Evolutionary conservation across 2,113 vertebrate genomes (phyloP).

Genomic region (Xenus cinereus): DNA sequence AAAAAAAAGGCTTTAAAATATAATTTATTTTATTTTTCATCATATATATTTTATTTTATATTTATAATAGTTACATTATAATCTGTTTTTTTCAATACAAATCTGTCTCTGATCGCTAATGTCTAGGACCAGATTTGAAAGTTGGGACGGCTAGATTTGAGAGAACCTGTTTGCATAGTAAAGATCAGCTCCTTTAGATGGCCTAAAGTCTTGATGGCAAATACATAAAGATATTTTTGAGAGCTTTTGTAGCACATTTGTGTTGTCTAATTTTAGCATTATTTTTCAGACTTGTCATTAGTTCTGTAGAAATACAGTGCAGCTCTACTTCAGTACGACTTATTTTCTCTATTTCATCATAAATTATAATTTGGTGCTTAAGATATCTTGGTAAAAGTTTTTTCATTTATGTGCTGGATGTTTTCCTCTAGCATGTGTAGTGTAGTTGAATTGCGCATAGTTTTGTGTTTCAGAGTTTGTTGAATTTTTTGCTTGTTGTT

Average conservation of each 20-base stretch:
- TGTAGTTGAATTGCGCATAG: background rate
- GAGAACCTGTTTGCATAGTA: background rate
- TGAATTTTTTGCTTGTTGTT: background rate
- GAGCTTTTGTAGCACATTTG: background rate
- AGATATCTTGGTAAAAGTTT: background rate
- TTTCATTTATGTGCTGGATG: background rate
- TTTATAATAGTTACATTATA: background rate
- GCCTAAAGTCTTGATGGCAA: background rate
- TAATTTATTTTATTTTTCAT: background rate
- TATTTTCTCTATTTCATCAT: background rate
- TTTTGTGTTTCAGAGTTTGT: background rate
- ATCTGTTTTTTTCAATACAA: background rate
- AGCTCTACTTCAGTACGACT: background rate
- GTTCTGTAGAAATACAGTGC: background rate
- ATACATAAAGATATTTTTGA: background rate
- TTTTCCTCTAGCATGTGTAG: background rate
- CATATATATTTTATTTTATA: background rate
- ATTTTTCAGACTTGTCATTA: background rate
- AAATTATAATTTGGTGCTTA: background rate
- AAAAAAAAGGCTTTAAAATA: background rate
- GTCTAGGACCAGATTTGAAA: background rate
- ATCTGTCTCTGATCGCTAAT: background rate
- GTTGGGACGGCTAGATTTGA: background rate
- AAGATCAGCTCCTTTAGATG: background rate
- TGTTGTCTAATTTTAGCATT: background rate